These are phyloP conservation scores for Dascillus cervinus DNA, from an alignment of 2,888 invertebrate species.

Conservation along the genomic window DNA sequence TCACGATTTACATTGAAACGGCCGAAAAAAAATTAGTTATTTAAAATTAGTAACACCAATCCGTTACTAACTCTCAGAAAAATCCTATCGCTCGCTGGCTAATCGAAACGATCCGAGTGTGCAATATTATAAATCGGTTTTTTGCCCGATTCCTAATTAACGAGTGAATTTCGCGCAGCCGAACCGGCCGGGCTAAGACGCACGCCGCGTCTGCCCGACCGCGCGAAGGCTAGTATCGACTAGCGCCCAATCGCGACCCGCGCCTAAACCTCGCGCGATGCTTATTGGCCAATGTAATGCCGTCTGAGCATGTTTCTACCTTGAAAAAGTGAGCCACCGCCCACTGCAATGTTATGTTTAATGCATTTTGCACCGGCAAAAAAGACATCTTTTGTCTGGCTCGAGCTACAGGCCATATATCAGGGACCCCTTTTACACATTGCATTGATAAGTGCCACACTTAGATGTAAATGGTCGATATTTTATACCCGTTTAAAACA, in stretches of 20 bases:
- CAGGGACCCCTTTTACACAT: constrained; percentile 21
- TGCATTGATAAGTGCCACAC: too few species aligned
- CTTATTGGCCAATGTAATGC: constrained; percentile 16
- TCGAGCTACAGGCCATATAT: constrained; percentile 27
- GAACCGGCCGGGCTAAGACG: constrained; percentile 6
- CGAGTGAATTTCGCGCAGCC: not conserved
- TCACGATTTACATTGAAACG: too few species aligned
- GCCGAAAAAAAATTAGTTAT: too few species aligned
- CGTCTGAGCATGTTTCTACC: constrained; percentile 31
- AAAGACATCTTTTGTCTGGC: constrained; percentile 36
- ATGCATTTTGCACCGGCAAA: constrained; percentile 36
- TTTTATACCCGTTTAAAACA: too few species aligned
- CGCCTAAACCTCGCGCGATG: constrained; percentile 6
- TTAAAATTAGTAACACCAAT: too few species aligned
- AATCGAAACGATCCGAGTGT: too few species aligned
- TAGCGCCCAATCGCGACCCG: constrained; percentile 11
- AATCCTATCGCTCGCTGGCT: too few species aligned
- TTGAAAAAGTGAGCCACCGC: constrained; percentile 32
- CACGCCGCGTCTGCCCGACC: constrained; percentile 11
- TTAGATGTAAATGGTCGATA: too few species aligned
- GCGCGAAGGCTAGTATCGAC: constrained; percentile 12
- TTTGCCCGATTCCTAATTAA: too few species aligned
- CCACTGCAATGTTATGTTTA: constrained; percentile 37
- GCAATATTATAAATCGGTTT: too few species aligned
- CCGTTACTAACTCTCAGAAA: too few species aligned